These are phyloP conservation scores for Microdon myrmicae DNA, from an alignment of 2,888 invertebrate genomes.

Conservation along the genomic window DNA sequence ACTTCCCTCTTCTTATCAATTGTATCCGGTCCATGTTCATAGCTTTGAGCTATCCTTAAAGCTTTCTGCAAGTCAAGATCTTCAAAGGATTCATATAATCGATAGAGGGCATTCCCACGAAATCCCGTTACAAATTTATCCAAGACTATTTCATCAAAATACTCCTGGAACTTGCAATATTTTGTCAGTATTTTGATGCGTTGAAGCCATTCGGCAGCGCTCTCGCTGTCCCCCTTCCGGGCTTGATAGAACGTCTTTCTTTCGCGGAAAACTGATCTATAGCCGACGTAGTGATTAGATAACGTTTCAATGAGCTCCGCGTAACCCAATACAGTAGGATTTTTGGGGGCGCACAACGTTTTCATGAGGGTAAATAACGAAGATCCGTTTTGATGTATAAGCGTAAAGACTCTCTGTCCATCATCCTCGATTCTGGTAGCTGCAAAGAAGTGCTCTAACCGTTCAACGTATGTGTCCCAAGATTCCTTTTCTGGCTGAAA, in stretches of 20 bases:
- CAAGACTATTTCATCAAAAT: constrained; percentile 9
- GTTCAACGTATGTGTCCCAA: constrained; percentile 17
- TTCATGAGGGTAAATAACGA: constrained; percentile 17
- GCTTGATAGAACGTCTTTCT: constrained; percentile 16
- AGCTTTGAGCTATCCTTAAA: too few species aligned
- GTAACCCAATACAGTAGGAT: constrained; percentile 14
- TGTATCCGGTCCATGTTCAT: too few species aligned
- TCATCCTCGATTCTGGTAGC: constrained; percentile 3
- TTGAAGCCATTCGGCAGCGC: constrained; percentile 15
- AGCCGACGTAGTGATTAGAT: constrained; percentile 14
- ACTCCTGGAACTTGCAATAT: constrained; percentile 6
- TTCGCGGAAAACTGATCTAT: constrained; percentile 10
- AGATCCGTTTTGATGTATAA: constrained; percentile 18
- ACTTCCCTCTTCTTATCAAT: too few species aligned
- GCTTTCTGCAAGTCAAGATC: background rate
- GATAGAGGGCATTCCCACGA: constrained; percentile 6
- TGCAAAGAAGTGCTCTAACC: constrained; percentile 10
- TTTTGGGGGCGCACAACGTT: constrained; percentile 5
- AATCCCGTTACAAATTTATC: constrained; percentile 24
- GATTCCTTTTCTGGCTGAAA: constrained; percentile 26
- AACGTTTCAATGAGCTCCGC: constrained; percentile 3
- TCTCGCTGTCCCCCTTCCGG: background rate
- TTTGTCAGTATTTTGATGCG: constrained; percentile 5
- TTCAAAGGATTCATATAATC: constrained; percentile 5
- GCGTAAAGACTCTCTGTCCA: constrained; percentile 12